Conservation (phyloP, 2,113 vertebrate genomes). For the Macroglossus sobrinus region DNA sequence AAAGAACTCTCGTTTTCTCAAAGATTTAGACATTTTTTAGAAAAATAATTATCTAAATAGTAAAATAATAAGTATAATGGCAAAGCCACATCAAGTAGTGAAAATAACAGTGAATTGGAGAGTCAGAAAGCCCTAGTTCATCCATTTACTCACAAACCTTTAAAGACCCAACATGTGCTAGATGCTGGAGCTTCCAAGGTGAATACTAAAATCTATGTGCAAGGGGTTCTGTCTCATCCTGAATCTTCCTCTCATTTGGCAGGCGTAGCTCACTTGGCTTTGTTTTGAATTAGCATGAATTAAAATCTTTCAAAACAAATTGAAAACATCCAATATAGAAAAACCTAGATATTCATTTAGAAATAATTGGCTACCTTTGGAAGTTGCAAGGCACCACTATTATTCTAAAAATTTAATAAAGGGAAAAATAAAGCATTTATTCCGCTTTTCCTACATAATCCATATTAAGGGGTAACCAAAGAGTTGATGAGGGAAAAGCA, state of each 20-base stretch:
- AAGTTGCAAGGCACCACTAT: neutral
- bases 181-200: neutral
- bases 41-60: neutral
- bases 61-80: neutral
- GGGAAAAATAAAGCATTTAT: neutral
- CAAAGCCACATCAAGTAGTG: neutral
- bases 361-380: neutral
- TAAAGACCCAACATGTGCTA: neutral
- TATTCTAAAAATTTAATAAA: slow-evolving; percentile 6
- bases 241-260: neutral
- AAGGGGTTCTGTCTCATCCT: neutral
- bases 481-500: neutral
- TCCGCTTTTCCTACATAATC: neutral
- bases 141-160: neutral
- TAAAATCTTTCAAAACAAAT: neutral
- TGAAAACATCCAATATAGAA: neutral
- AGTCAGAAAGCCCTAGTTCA: neutral
- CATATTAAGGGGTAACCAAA: neutral
- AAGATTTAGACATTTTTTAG: neutral
- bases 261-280: neutral
- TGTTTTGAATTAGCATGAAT: neutral
- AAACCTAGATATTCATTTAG: neutral
- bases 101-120: neutral
- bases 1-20: neutral
- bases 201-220: neutral